Conservation (phyloP, 2,113 vertebrate genomes). For the Montifringilla adamsi region DNA sequence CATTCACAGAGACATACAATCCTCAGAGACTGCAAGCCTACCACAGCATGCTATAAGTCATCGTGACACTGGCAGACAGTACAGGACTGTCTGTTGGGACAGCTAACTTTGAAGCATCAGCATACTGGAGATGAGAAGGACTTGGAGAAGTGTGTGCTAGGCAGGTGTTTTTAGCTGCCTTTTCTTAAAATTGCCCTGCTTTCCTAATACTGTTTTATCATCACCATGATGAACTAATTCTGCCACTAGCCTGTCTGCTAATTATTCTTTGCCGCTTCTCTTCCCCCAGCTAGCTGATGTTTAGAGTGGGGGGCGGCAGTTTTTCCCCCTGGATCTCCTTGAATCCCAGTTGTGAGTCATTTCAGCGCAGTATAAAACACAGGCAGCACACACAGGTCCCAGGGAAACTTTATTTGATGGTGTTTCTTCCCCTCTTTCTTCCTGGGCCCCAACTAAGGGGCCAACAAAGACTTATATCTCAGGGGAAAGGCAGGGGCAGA, state of each 20-base stretch:
- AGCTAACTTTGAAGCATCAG: neutral
- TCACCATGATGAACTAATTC: neutral
- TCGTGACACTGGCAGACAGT: neutral
- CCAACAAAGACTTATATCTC: too few relatives aligned
- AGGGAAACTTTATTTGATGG: too few relatives aligned
- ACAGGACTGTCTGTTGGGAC: neutral
- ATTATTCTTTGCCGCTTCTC: too few relatives aligned
- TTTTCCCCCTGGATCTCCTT: too few relatives aligned
- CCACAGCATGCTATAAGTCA: neutral
- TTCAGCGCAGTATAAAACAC: too few relatives aligned
- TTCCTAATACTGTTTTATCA: neutral
- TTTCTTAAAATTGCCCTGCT: neutral
- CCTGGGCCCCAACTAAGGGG: too few relatives aligned
- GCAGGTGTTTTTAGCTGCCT: slow-evolving; percentile 8
- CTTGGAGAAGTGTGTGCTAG: neutral
- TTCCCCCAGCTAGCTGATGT: too few relatives aligned
- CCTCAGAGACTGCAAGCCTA: neutral
- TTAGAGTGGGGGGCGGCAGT: too few relatives aligned
- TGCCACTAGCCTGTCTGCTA: neutral
- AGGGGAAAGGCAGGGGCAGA: too few relatives aligned
- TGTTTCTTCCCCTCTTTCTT: too few relatives aligned
- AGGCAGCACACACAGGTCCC: too few relatives aligned
- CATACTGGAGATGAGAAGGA: neutral
- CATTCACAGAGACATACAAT: neutral
- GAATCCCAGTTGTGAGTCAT: too few relatives aligned